Base-by-base conservation (phyloP, 2,888 invertebrate genomes). In the Drosophila lutescens region DNA sequence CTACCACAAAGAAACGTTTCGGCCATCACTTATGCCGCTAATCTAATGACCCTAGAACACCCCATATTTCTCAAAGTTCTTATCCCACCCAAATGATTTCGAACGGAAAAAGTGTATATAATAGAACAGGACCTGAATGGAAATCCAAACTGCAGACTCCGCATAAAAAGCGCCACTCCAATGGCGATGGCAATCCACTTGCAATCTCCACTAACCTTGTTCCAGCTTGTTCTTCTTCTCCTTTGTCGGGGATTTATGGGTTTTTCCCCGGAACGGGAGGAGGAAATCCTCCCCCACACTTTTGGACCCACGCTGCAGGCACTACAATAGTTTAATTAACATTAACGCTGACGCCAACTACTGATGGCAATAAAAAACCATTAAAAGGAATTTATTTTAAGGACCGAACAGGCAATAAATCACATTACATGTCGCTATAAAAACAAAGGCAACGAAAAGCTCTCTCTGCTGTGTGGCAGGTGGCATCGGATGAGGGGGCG, bases 331-430 rank as follows among this genome's bases (percentile, higher is more conserved):
- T 84, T 88, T 84, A 88, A 84, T 84, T 84, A 84, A 88, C 88
- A 84, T 84, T 88, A 84, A 86, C 86, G 88, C 86, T 74, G 76
- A 72, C 74, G 72, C 72, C 74, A 72, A 88, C 88, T 88, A 86
- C 88, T 88, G 88, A 78, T 72, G 83, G 83, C 83, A 83, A 88
- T 83, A 83, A 88, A 84, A 88, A 88, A 84, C 83, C 83, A 84
- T 84, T 84, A 84, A 86, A 84, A 74, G 88, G 83, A 84, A 88
- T 84, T 84, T 88, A 84, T 83, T 84, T 84, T 84, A 84, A 84
- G 83, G 86, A 88, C 88, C 83, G 80, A 86, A 76, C 77, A 67
- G 88, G 84, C 83, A 75, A 88, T 84, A 84, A 84, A 84, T 88
- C 83, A 84, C 83, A 84, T 84, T 88, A 84, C 83, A 83, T 71